Conservation (phyloP, 2,888 invertebrate species). For the Caenorhabditis macrosperma region DNA sequence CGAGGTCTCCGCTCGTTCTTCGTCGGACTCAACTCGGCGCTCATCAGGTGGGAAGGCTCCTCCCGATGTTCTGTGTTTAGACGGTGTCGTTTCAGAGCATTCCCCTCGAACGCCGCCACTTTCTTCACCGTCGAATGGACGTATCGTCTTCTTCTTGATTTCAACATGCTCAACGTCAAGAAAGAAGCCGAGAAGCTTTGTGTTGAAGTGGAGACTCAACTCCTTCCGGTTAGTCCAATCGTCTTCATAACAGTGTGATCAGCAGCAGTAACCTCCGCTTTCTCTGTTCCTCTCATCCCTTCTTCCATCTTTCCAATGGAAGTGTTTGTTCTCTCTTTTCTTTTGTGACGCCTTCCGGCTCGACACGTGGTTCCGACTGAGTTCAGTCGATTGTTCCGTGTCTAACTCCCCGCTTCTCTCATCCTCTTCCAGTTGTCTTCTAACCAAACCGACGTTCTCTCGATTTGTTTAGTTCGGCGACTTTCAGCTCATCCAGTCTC, state of each 20-base stretch:
- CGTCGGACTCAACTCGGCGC: constrained; percentile 75
- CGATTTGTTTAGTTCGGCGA: neutral
- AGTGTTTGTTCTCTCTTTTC: constrained; percentile 25
- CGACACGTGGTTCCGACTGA: constrained; percentile 6
- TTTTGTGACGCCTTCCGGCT: constrained; percentile 33
- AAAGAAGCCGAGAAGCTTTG: constrained; percentile 31
- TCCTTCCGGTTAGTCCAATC: constrained; percentile 38
- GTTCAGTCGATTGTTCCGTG: constrained; percentile 38
- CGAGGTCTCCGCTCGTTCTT: constrained; percentile 88
- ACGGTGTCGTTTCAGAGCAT: constrained; percentile 84
- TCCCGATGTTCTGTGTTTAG: neutral
- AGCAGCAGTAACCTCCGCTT: neutral
- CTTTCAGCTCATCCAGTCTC: constrained; percentile 18
- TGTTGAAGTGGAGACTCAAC: constrained; percentile 14
- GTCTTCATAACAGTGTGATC: neutral
- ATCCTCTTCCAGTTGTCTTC: constrained; percentile 11
- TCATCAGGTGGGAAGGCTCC: constrained; percentile 65
- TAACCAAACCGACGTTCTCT: neutral
- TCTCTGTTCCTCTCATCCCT: neutral
- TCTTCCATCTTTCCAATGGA: constrained; percentile 52
- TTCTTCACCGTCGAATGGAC: constrained; percentile 87
- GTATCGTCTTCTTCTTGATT: constrained; percentile 74
- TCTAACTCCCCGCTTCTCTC: constrained; percentile 5
- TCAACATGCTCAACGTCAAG: constrained; percentile 61
- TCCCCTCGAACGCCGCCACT: constrained; percentile 93